Conservation (phyloP, 2,113 vertebrate species). For the Thamnophis sirtalis region DNA sequence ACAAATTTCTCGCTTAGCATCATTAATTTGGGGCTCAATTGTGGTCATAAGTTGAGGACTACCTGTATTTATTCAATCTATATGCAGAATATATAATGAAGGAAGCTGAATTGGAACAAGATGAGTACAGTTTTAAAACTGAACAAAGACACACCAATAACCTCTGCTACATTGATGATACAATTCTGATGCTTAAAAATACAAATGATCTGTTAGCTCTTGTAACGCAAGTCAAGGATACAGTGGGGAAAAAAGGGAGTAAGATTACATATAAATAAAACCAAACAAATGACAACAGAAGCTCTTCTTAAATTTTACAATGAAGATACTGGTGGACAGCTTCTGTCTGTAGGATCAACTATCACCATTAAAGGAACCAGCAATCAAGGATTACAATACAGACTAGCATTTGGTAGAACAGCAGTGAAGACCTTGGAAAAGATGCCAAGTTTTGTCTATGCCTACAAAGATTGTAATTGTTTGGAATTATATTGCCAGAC, state of each 20-base stretch:
- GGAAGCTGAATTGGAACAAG: neutral
- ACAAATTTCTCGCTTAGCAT: neutral
- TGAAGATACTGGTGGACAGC: neutral
- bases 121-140: neutral
- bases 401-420: neutral
- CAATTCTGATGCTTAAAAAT: neutral
- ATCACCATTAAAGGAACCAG: neutral
- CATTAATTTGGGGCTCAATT: neutral
- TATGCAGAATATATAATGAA: neutral
- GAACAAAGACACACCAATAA: neutral
- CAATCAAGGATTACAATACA: neutral
- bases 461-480: neutral
- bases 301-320: neutral
- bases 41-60: neutral
- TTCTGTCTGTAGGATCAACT: neutral
- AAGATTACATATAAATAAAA: neutral
- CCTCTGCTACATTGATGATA: neutral
- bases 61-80: neutral
- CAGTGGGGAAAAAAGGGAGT: neutral
- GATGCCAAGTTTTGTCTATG: neutral
- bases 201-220: neutral
- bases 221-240: neutral
- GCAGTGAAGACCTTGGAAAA: neutral
- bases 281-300: neutral
- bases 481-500: neutral